Conservation (phyloP, 2,113 vertebrate genomes). For the Orycteropus afer region DNA sequence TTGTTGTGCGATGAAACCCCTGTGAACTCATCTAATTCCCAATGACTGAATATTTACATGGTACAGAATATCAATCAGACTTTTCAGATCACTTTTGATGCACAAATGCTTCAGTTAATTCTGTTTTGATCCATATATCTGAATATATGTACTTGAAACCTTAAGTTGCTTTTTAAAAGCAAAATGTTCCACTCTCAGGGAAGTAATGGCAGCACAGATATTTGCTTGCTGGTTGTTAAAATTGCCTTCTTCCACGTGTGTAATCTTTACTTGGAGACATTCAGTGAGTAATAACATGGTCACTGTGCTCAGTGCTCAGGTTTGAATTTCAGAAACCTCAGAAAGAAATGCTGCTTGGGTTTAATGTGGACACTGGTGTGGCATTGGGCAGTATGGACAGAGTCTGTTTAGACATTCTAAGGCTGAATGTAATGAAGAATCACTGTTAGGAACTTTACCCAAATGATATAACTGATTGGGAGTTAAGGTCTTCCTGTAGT, state of each 20-base stretch:
- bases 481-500: neutral
- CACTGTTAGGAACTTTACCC: neutral
- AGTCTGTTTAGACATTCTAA: neutral
- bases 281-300: neutral
- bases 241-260: neutral
- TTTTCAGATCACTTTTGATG: constrained; percentile 40
- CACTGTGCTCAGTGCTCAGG: neutral
- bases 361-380: neutral
- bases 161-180: constrained; percentile 68
- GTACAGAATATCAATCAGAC: constrained; percentile 46
- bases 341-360: neutral
- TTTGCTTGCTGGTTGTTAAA: constrained; percentile 1
- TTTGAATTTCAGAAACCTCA: neutral
- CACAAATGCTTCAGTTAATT: constrained; percentile 63
- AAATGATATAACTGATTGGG: neutral
- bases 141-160: constrained; percentile 45
- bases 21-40: neutral
- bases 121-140: constrained; percentile 52
- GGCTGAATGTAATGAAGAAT: constrained; percentile 35
- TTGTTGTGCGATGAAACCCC: constrained; percentile 16
- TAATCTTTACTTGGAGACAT: neutral
- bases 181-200: constrained; percentile 5
- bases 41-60: neutral
- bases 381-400: neutral
- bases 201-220: neutral